These are phyloP conservation scores for Mustelus asterias DNA, from an alignment of 2,113 vertebrate genomes.

Conservation along the genomic window DNA sequence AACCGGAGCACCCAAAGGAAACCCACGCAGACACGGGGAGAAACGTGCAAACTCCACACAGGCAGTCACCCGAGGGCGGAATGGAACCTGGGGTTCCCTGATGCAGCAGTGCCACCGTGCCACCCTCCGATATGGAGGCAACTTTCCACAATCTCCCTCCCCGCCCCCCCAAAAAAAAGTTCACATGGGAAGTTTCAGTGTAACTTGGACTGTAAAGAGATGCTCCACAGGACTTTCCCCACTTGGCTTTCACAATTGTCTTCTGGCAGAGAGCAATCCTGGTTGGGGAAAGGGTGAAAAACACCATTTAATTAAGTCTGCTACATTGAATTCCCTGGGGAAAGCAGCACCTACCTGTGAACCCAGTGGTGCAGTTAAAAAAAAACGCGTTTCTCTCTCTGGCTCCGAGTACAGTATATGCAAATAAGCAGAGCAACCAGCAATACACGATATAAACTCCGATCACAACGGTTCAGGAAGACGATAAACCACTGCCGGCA, in stretches of 20 bases:
- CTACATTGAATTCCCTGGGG: not conserved
- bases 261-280: not conserved
- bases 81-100: too few species aligned
- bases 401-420: not conserved
- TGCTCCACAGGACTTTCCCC: not conserved
- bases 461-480: not conserved
- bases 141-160: not conserved
- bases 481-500: too few species aligned
- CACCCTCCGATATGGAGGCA: not conserved
- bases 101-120: too few species aligned
- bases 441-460: not conserved
- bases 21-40: too few species aligned
- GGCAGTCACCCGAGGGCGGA: too few species aligned
- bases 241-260: not conserved
- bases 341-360: not conserved
- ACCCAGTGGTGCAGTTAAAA: not conserved
- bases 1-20: too few species aligned
- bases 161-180: not conserved
- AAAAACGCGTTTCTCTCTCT: not conserved
- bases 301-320: not conserved
- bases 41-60: too few species aligned
- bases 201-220: not conserved
- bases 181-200: not conserved
- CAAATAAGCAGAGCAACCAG: not conserved
- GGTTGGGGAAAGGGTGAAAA: not conserved